Conservation (phyloP, 2,888 invertebrate species). For the Hoplodrina ambigua region DNA sequence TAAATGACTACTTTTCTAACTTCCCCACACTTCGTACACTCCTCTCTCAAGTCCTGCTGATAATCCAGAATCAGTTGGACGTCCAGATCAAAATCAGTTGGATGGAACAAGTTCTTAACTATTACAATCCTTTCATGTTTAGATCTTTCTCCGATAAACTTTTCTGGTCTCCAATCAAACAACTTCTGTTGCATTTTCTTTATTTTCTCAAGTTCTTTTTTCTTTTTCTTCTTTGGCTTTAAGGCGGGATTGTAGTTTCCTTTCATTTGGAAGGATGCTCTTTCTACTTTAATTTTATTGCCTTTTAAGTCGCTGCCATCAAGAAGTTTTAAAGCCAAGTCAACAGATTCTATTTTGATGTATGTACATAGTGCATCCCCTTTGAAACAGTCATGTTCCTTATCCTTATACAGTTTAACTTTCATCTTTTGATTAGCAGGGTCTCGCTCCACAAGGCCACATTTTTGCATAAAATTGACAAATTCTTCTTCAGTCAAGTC, state of each 20-base stretch:
- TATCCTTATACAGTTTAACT: constrained; percentile 97
- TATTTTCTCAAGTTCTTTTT: constrained; percentile 96
- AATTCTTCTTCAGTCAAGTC: constrained; percentile 97
- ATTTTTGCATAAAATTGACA: constrained; percentile 98
- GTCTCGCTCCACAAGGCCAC: constrained; percentile 98
- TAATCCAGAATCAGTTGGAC: constrained; percentile 97
- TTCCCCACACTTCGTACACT: constrained; percentile 97
- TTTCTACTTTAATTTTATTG: constrained; percentile 96
- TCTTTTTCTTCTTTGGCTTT: constrained; percentile 97
- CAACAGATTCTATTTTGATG: constrained; percentile 98
- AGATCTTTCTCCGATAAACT: constrained; percentile 95
- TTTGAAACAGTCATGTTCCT: constrained; percentile 94
- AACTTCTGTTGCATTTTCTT: constrained; percentile 98
- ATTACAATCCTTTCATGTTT: constrained; percentile 98
- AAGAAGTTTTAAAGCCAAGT: constrained; percentile 96
- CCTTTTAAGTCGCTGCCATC: constrained; percentile 96
- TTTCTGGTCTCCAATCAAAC: constrained; percentile 99
- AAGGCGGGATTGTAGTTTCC: constrained; percentile 97
- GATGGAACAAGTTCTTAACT: constrained; percentile 97
- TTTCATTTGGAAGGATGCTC: constrained; percentile 98
- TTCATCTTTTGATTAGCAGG: constrained; percentile 94
- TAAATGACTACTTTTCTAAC: constrained; percentile 97
- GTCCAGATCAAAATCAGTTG: constrained; percentile 96
- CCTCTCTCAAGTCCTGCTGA: constrained; percentile 96
- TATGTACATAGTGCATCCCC: constrained; percentile 99